These are phyloP conservation scores for Laupala kohalensis DNA, from an alignment of 1,140 invertebrate species.

Conservation along the genomic window DNA sequence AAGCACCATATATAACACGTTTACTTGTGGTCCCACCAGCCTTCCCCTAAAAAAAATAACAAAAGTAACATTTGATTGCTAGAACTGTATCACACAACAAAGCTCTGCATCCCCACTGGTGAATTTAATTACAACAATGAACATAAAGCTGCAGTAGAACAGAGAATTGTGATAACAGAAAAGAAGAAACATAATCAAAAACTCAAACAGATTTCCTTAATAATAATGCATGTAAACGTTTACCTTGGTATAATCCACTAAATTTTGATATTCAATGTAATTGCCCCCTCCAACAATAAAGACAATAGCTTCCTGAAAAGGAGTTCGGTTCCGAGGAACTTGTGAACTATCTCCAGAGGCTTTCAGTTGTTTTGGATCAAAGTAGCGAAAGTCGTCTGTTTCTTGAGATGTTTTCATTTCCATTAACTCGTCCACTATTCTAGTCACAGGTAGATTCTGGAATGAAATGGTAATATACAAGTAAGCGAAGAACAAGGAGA, in stretches of 20 bases:
- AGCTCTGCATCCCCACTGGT: constrained; percentile 2
- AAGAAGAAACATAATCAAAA: constrained; percentile 3
- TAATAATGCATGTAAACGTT: not conserved
- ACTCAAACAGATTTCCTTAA: not conserved
- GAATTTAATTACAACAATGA: not conserved
- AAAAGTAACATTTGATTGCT: not conserved
- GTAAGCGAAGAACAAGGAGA: not conserved
- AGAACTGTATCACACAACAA: not conserved
- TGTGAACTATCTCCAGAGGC: constrained; percentile 34
- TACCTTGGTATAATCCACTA: constrained; percentile 87
- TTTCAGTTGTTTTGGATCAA: constrained; percentile 84
- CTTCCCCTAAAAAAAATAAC: constrained; percentile 39
- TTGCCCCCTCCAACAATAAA: constrained; percentile 97
- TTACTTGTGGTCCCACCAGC: constrained; percentile 52
- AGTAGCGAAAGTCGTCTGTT: constrained; percentile 76
- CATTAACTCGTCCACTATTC: constrained; percentile 84
- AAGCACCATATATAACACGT: constrained; percentile 87
- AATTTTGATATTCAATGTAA: constrained; percentile 98
- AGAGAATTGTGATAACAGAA: not conserved
- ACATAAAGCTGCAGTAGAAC: constrained; percentile 1
- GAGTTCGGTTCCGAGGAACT: constrained; percentile 43
- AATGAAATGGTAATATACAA: not conserved
- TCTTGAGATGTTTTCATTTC: constrained; percentile 67
- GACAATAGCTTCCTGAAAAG: constrained; percentile 82
- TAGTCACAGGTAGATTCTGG: constrained; percentile 78